Evolutionary conservation across 2,113 vertebrate species (phyloP).

Genomic region (Proteles cristata): DNA sequence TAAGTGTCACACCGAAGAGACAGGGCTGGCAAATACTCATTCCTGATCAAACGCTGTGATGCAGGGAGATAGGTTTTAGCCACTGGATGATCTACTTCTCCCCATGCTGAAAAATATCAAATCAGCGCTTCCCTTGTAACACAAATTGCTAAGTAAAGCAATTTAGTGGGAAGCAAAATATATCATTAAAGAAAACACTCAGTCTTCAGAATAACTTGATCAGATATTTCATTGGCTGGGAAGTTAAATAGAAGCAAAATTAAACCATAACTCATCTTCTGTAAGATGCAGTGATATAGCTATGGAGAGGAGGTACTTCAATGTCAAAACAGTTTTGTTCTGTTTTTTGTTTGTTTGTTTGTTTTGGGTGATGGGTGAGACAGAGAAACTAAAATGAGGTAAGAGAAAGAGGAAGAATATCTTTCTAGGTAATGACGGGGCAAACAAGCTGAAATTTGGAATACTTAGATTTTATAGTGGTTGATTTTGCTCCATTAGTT

Average conservation of each 20-base stretch:
- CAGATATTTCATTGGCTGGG: conserved; percentile 29
- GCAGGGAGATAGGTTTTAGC: background rate
- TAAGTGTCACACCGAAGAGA: background rate
- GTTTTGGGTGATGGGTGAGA: background rate
- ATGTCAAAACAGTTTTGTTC: background rate
- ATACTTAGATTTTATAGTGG: background rate
- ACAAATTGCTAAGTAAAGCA: conserved; percentile 46
- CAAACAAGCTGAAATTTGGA: background rate
- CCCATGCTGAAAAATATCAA: background rate
- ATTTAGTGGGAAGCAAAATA: conserved; percentile 38
- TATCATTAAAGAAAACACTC: conserved; percentile 44
- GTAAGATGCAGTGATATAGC: background rate
- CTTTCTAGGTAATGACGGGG: background rate
- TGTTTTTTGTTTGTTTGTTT: background rate
- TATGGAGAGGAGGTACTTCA: background rate
- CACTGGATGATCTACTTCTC: background rate
- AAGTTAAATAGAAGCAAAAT: conserved; percentile 39
- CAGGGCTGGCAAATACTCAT: background rate
- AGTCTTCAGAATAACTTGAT: conserved; percentile 33
- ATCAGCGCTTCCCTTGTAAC: background rate
- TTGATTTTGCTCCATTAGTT: background rate
- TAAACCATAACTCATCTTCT: background rate
- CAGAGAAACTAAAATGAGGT: background rate
- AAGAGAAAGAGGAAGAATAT: background rate
- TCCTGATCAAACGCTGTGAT: background rate